Base-by-base conservation (phyloP, 1,140 invertebrate species). In the Caenorhabditis latens region DNA sequence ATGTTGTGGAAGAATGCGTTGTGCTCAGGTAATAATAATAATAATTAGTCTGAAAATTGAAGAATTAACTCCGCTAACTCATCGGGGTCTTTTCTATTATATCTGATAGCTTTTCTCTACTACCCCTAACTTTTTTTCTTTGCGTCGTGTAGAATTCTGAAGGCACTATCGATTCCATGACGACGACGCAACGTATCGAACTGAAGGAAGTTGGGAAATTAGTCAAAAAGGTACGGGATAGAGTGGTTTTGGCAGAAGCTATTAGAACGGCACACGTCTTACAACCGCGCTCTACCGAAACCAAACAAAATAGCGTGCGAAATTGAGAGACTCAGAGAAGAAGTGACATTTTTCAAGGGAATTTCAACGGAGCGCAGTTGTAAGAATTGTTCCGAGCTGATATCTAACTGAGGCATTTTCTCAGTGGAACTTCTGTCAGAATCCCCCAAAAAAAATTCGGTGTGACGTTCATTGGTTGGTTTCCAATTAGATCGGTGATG, bases 1-100 rank as follows among this genome's bases (percentile, higher is more conserved):
- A 57, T 89, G 85, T 58, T 87, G 79, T n/a, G 40, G 87, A 32
- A 79, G 61, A 46, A 87, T 90, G 55, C 65, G 65, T n/a, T 90
- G 85, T 83, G 87, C 85, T 79, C 82, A 90, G 84, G 87, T 88
- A 65, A 86, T 21, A 42, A 82, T 32, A 32, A 19, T 6, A 19
- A 16, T 16, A 19, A 19, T 58, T 58, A 58, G 32, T 32, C 32
- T 16, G 16, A 53, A 53, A 53, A 53, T 53, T 9, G 16, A 53
- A 53, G 9, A 13, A 53, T 53, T 58, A n/a, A 19, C 13, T 19
- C 11, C n/a, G 19, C 55, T 32, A 32, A 32, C 32, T 32, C 32
- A 32, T 32, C 32, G 32, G 32, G 32, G 32, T 32, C 32, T 32
- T 32, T 32, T 32, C 32, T 32, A 32, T 32, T 32, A 32, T 2